A percentile compares a stretch with the other conserved stretches of the same genome.
Evolutionary conservation across 2,797 vertebrate species (phyloP).

Genomic region (Sylvilagus floridanus): DNA sequence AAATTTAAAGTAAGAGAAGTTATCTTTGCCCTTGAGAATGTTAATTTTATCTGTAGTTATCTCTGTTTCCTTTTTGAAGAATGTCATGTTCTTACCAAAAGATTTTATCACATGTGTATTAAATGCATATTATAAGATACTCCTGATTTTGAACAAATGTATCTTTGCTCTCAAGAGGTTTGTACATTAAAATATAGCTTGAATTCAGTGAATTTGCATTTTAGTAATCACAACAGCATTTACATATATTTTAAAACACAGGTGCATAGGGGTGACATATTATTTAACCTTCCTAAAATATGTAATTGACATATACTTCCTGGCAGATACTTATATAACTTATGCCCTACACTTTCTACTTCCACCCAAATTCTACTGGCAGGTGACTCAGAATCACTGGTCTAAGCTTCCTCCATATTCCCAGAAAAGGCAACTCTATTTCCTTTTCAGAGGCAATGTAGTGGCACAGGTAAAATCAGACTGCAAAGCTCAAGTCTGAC

Average conservation of each 20-base stretch:
- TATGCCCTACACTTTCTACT: neutral
- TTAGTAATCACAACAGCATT: neutral
- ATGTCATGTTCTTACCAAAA: neutral
- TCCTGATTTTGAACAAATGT: neutral
- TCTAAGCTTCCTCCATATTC: neutral
- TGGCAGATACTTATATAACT: neutral
- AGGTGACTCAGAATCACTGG: neutral
- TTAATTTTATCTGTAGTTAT: neutral
- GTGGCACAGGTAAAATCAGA: neutral
- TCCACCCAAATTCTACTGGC: neutral
- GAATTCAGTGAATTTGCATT: conserved; percentile 4
- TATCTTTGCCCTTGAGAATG: neutral
- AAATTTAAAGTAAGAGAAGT: neutral
- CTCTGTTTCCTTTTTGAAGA: neutral
- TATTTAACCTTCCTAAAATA: neutral
- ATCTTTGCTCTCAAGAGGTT: conserved; percentile 24
- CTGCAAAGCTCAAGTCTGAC: neutral
- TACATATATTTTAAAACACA: neutral
- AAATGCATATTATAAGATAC: neutral
- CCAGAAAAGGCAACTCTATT: neutral
- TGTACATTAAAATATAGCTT: conserved; percentile 38
- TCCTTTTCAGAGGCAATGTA: neutral
- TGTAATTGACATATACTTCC: neutral
- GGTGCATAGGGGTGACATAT: neutral
- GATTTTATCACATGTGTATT: neutral